phyloP scores from a whole-genome alignment of 2,888 invertebrate species.

The Metopia argyrocephala region DNA sequence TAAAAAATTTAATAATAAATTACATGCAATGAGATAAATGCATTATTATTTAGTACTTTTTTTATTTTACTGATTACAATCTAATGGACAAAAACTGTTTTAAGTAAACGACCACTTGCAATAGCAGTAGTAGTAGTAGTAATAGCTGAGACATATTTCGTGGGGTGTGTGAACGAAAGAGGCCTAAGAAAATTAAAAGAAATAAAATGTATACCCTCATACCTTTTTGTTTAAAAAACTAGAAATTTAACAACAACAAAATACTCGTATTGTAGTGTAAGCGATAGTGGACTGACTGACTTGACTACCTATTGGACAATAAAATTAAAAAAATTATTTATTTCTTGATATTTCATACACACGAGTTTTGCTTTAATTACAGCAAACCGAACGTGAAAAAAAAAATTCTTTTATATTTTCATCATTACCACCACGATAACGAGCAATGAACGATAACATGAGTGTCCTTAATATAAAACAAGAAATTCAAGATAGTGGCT shows the following conservation, averaged over 20 bases:
- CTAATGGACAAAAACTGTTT: slow-evolving; percentile 27
- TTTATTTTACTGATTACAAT: slow-evolving; percentile 34
- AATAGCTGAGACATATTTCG: not conserved
- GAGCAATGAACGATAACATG: slow-evolving; percentile 71
- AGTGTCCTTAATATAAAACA: slow-evolving; percentile 75
- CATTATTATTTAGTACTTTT: slow-evolving; percentile 14
- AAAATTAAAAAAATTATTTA: not conserved
- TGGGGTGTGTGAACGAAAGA: not conserved
- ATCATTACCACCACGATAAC: not conserved
- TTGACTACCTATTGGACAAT: not conserved
- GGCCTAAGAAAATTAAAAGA: not conserved
- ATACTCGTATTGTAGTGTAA: slow-evolving; percentile 17
- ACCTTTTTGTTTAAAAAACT: slow-evolving; percentile 8
- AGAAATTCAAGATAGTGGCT: slow-evolving; percentile 68
- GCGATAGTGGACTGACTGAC: slow-evolving; percentile 41
- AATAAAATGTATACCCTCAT: not conserved
- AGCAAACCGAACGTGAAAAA: too few relatives aligned
- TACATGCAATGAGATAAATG: slow-evolving; percentile 32
- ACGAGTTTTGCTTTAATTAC: too few relatives aligned
- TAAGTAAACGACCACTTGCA: not conserved
- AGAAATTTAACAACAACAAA: slow-evolving; percentile 48
- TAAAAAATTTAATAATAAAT: slow-evolving; percentile 13
- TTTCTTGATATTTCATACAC: not conserved
- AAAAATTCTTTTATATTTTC: not conserved
- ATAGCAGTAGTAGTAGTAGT: slow-evolving; percentile 1